Evolutionary conservation across 1,140 invertebrate species (phyloP).

Genomic region (Drosophila littoralis): DNA sequence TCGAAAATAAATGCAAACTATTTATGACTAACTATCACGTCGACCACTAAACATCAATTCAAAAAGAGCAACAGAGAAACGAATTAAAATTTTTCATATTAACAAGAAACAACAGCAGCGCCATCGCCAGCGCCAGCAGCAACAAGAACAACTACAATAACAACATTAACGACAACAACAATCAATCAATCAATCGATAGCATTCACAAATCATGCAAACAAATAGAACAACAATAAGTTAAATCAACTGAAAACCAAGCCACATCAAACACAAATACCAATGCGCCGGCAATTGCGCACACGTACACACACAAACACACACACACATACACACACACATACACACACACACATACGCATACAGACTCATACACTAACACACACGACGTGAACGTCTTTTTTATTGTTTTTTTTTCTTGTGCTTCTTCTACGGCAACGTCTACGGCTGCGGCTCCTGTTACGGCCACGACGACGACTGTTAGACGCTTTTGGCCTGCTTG

Average conservation of each 20-base stretch:
- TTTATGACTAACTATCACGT: too few relatives aligned
- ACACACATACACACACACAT: neutral
- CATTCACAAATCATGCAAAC: conserved; percentile 24
- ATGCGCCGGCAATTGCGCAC: conserved; percentile 31
- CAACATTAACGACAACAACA: conserved; percentile 10
- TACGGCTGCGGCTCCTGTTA: conserved; percentile 8
- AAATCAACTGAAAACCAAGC: conserved; percentile 39
- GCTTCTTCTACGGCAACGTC: conserved; percentile 15
- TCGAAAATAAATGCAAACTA: neutral
- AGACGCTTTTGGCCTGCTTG: neutral
- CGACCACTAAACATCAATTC: too few relatives aligned
- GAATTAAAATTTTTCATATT: neutral
- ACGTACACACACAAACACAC: conserved; percentile 10
- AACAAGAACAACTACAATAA: neutral
- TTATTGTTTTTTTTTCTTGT: neutral
- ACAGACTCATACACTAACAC: neutral
- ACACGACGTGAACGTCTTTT: conserved; percentile 14
- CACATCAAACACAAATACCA: conserved; percentile 23
- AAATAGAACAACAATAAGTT: conserved; percentile 20
- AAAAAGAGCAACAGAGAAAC: too few relatives aligned
- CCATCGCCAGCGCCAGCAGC: neutral
- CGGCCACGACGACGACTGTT: conserved; percentile 1
- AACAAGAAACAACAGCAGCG: neutral
- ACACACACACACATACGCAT: conserved; percentile 3
- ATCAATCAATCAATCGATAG: conserved; percentile 35